Percentiles rank a stretch among this genome's conserved stretches.
These are phyloP conservation scores for Lasioglossum marginatum DNA, from an alignment of 2,888 invertebrate species.

Conservation along the genomic window DNA sequence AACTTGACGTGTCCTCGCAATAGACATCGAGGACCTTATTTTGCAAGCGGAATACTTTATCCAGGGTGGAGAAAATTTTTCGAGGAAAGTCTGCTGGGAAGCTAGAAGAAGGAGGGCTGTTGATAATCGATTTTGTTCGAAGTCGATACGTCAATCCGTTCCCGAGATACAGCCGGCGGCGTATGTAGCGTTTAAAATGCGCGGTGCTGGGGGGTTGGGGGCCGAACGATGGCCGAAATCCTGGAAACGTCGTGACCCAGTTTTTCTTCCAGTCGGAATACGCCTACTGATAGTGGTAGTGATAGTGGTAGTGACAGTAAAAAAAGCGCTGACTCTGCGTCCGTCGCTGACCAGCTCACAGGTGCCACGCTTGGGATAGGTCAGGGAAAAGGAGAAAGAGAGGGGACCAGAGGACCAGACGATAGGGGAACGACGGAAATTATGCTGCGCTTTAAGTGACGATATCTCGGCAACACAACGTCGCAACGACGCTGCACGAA, in stretches of 20 bases:
- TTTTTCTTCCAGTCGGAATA: constrained; percentile 15
- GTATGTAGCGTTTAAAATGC: constrained; percentile 11
- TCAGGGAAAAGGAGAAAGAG: background rate
- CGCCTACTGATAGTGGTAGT: constrained; percentile 21
- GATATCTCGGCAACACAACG: background rate
- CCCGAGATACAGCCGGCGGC: background rate
- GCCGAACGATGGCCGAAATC: constrained; percentile 21
- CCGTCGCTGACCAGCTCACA: constrained; percentile 32
- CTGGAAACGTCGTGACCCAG: constrained; percentile 34
- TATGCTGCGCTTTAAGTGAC: constrained; percentile 4
- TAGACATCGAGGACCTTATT: background rate
- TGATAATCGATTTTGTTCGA: constrained; percentile 10
- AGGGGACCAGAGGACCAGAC: background rate
- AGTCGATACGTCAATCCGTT: constrained; percentile 21
- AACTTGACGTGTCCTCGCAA: background rate
- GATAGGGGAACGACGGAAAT: background rate
- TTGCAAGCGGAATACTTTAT: background rate
- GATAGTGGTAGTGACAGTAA: constrained; percentile 13
- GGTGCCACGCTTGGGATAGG: constrained; percentile 16
- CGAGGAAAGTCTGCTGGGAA: background rate
- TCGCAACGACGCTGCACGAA: background rate
- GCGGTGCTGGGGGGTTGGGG: background rate
- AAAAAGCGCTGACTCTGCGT: constrained; percentile 6
- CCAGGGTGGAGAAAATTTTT: background rate
- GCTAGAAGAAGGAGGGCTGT: background rate